These are phyloP conservation scores for Fringilla coelebs DNA, from an alignment of 2,797 vertebrate species.

Conservation along the genomic window DNA sequence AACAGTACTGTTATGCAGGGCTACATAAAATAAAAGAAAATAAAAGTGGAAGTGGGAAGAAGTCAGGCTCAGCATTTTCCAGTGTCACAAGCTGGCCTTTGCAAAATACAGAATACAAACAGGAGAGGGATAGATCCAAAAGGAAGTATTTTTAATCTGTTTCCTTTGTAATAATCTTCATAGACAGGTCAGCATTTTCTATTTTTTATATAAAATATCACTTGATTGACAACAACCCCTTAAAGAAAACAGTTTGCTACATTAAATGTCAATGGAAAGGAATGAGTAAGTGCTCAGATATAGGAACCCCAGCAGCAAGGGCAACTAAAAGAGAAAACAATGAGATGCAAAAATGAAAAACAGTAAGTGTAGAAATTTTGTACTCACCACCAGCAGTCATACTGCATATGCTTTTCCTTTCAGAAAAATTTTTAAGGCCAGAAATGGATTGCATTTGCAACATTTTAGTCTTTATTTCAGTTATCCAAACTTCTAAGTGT, in stretches of 20 bases:
- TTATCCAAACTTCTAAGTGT: background rate
- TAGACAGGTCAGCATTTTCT: background rate
- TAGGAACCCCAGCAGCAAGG: conserved; percentile 21
- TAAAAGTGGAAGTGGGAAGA: background rate
- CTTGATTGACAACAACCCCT: background rate
- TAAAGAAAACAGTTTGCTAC: background rate
- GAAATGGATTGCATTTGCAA: background rate
- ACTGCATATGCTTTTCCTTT: background rate
- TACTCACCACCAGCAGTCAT: background rate
- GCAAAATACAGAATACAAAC: background rate
- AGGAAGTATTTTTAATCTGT: background rate
- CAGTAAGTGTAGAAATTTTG: background rate
- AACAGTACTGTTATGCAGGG: background rate
- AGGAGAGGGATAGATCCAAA: background rate
- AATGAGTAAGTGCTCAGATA: background rate
- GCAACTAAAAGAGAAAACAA: background rate
- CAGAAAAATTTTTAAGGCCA: background rate
- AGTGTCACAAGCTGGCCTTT: background rate
- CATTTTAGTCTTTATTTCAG: background rate
- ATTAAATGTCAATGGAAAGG: conserved; percentile 11
- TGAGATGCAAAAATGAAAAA: background rate
- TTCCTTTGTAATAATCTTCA: background rate
- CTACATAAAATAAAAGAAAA: background rate
- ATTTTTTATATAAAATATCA: background rate
- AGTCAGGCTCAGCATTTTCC: background rate